These are phyloP conservation scores for Pholis gunnellus DNA, from an alignment of 2,113 vertebrate genomes.

Conservation along the genomic window DNA sequence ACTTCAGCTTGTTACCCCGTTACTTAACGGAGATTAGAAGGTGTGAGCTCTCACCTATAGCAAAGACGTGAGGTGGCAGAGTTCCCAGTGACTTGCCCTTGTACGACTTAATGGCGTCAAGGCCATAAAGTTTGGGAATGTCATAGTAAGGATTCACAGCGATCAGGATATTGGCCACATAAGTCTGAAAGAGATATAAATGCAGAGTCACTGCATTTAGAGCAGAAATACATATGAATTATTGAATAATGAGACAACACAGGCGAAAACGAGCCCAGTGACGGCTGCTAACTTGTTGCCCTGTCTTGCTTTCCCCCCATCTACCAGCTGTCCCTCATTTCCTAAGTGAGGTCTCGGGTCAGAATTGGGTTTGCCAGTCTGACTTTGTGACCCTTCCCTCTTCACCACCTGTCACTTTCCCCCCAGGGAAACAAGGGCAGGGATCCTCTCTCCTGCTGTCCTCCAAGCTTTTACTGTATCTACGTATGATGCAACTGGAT, in stretches of 20 bases:
- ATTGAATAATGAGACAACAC: constrained; percentile 29
- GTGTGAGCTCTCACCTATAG: constrained; percentile 87
- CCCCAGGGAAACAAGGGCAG: constrained; percentile 19
- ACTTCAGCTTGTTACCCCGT: background rate
- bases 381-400: constrained; percentile 57
- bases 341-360: constrained; percentile 58
- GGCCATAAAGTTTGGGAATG: constrained; percentile 93
- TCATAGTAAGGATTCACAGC: constrained; percentile 98
- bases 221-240: constrained; percentile 8
- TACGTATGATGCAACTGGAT: constrained; percentile 30
- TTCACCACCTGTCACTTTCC: constrained; percentile 60
- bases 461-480: constrained; percentile 35
- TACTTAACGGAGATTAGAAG: background rate
- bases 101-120: constrained; percentile 92
- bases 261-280: constrained; percentile 16
- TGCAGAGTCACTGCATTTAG: background rate
- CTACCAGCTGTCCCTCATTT: constrained; percentile 66
- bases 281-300: constrained; percentile 15
- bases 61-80: constrained; percentile 94
- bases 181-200: constrained; percentile 86
- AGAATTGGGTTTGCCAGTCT: constrained; percentile 53
- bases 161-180: constrained; percentile 98
- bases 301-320: constrained; percentile 28
- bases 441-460: constrained; percentile 40
- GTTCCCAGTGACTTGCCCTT: constrained; percentile 94